phyloP scores from a whole-genome alignment of 2,888 invertebrate species.

The Lithophane socia region DNA sequence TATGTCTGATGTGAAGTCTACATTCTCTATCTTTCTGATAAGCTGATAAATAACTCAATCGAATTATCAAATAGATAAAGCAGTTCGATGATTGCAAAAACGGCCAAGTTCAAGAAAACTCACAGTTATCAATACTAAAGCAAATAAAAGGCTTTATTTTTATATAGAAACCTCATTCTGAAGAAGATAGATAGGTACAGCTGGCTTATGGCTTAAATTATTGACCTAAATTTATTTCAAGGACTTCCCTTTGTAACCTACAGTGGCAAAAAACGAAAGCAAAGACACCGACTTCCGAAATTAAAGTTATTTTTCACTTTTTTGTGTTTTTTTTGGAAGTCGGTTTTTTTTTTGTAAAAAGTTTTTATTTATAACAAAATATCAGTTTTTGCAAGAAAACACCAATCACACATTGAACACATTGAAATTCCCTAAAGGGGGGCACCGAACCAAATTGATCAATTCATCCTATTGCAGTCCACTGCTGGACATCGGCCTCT shows the following conservation, averaged over 20 bases:
- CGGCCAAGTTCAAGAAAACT: conserved; percentile 50
- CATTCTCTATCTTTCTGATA: conserved; percentile 17
- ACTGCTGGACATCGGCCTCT: too few relatives aligned
- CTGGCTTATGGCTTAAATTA: background rate
- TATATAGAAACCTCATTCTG: background rate
- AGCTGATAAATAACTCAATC: conserved; percentile 10
- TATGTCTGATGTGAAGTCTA: background rate
- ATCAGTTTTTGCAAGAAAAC: background rate
- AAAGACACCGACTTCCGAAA: too few relatives aligned
- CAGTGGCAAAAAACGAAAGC: too few relatives aligned
- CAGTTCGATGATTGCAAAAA: conserved; percentile 14
- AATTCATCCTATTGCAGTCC: too few relatives aligned
- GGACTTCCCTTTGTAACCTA: background rate
- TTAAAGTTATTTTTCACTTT: too few relatives aligned
- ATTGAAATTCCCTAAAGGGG: background rate
- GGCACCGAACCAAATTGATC: too few relatives aligned
- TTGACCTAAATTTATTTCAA: background rate
- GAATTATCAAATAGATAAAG: conserved; percentile 13
- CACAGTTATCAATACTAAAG: background rate
- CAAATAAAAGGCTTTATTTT: background rate
- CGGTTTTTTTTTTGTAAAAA: too few relatives aligned
- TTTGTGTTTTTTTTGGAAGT: too few relatives aligned
- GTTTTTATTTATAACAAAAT: background rate
- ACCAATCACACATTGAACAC: too few relatives aligned
- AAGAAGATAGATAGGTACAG: background rate